Evolutionary conservation across 2,797 vertebrate species (phyloP), one percentile per base, ranked within the genome.

Genomic region (Sebastes reedi): DNA sequence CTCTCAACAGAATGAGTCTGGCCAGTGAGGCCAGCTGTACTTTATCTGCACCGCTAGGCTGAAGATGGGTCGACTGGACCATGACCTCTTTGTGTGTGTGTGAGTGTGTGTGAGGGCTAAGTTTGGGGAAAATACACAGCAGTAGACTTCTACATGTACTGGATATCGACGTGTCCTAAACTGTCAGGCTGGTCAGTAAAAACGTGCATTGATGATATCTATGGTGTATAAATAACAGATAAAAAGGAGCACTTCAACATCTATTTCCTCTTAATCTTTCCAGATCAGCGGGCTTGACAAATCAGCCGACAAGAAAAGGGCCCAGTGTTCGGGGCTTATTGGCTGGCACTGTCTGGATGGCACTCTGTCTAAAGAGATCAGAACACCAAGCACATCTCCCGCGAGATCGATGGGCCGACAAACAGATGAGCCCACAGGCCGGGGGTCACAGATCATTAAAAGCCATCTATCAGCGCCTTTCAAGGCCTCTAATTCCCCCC

Each of bases 371-470:
- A 84, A 97, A 97, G 93, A 97, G 98, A 97, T 99, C 98, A 96
- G 97, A 98, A 92, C 90, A 97, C 97, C 95, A 97, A 98, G 87
- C 97, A 96, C 96, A 97, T 98, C 96, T 98, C 97, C 95, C 93
- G 90, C 94, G 96, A 97, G 98, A 97, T 96, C 96, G 97, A 97
- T 97, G 97, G 96, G 96, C 93, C 91, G 88, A 93, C 93, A 97
- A 98, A 98, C 97, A 97, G 97, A 98, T 98, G 97, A 98, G 97
- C 95, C 93, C 95, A 96, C 95, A 94, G 92, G 96, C 82, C 85
- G 96, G 85, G 95, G 97, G 98, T 99, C 98, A 99, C 98, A 98
- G 97, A 98, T 99, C 97, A 98, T 99, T 99, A 98, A 98, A 98
- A 99, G 97, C 97, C 97, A 98, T 99, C 98, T 97, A 98, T 99